Evolutionary conservation across 2,797 vertebrate species (phyloP).

Genomic region (Pachyuromys duprasi): DNA sequence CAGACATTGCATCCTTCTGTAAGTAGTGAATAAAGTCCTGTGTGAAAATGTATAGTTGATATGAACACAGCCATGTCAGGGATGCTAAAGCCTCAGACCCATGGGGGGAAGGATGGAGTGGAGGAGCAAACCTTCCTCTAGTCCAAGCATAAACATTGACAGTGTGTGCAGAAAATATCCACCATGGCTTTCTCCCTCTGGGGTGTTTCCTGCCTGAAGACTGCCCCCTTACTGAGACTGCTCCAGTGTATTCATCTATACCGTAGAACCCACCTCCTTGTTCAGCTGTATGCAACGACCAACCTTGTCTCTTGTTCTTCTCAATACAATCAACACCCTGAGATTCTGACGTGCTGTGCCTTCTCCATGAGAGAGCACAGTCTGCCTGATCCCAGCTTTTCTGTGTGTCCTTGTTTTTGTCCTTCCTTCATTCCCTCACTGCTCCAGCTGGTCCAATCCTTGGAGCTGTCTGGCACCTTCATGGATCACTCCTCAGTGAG

Average conservation of each 20-base stretch:
- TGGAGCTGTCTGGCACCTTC: neutral
- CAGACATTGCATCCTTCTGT: neutral
- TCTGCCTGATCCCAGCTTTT: neutral
- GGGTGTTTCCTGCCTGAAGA: neutral
- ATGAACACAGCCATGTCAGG: neutral
- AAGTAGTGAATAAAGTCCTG: neutral
- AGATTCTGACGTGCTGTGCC: neutral
- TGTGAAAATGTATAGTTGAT: neutral
- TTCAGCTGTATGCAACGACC: neutral
- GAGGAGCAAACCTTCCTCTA: neutral
- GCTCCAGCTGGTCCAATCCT: neutral
- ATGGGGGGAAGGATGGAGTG: neutral
- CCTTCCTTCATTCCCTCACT: neutral
- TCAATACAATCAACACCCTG: neutral
- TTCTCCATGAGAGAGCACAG: neutral
- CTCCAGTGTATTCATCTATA: too few relatives aligned
- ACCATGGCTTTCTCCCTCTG: too few relatives aligned
- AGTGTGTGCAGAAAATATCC: neutral
- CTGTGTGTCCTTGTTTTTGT: neutral
- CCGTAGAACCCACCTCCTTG: neutral
- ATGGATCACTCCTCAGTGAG: neutral
- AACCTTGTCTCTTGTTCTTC: neutral
- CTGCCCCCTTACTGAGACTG: neutral
- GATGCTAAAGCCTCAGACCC: neutral
- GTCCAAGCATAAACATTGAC: neutral